A percentile compares a stretch with the other conserved stretches of the same genome.
Evolutionary conservation across 2,113 vertebrate genomes (phyloP).

Genomic region (Heterotis niloticus): DNA sequence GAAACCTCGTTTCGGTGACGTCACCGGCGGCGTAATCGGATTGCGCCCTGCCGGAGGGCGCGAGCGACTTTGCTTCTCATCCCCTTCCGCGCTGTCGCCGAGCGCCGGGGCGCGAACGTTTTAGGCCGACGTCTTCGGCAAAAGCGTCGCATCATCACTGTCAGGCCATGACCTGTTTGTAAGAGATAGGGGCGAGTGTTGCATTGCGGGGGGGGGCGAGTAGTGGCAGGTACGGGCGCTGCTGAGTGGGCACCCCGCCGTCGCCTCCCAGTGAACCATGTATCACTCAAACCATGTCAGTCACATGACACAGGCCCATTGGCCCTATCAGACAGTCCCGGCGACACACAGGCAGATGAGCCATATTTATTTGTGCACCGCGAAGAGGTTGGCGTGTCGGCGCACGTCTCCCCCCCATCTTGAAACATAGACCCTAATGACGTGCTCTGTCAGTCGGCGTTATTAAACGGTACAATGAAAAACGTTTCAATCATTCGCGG

Average conservation of each 20-base stretch:
- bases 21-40: constrained; percentile 63
- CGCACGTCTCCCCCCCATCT: background rate
- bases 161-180: background rate
- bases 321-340: background rate
- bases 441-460: background rate
- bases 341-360: background rate
- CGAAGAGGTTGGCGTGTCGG: background rate
- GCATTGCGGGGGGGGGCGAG: background rate
- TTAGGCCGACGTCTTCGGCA: background rate
- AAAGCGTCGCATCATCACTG: background rate
- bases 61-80: constrained; percentile 14
- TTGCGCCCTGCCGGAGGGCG: constrained; percentile 58
- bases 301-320: background rate
- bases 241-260: constrained; percentile 29
- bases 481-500: background rate
- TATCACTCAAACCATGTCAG: constrained; percentile 18
- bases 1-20: constrained; percentile 63
- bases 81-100: background rate
- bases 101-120: too few species aligned
- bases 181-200: background rate
- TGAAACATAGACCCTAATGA: background rate
- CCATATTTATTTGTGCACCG: background rate
- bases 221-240: constrained; percentile 41
- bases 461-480: background rate
- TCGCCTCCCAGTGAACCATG: constrained; percentile 39